Evolutionary conservation across 2,797 vertebrate species (phyloP).

Genomic region (Cynopterus sphinx): DNA sequence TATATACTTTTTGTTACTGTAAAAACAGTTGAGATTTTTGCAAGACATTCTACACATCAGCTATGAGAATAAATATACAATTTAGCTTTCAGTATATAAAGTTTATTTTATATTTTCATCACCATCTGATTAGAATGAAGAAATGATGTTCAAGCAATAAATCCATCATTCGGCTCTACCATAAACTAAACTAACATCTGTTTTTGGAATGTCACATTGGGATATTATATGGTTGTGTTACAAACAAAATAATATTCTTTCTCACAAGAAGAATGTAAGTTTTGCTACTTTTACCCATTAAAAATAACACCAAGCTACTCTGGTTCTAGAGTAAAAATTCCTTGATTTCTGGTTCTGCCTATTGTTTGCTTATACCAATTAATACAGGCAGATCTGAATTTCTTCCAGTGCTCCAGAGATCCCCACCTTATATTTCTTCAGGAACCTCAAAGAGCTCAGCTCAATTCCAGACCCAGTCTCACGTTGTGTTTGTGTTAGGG

Average conservation of each 20-base stretch:
- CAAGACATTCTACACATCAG: background rate
- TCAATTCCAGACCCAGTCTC: background rate
- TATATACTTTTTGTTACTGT: background rate
- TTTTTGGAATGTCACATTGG: slow-evolving; percentile 38
- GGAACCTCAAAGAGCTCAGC: slow-evolving; percentile 13
- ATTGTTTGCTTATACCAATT: slow-evolving; percentile 39
- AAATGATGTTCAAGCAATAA: slow-evolving; percentile 54
- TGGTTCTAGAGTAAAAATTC: slow-evolving; percentile 44
- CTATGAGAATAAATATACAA: background rate
- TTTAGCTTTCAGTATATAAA: slow-evolving; percentile 10
- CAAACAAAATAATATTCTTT: slow-evolving; percentile 45
- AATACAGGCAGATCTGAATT: slow-evolving; percentile 8
- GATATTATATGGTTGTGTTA: slow-evolving; percentile 27
- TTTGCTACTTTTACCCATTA: slow-evolving; percentile 48
- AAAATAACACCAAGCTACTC: slow-evolving; percentile 36
- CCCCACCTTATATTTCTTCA: background rate
- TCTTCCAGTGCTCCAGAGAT: background rate
- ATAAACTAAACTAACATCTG: slow-evolving; percentile 27
- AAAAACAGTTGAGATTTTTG: slow-evolving; percentile 40
- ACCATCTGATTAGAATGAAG: slow-evolving; percentile 27
- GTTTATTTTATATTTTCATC: slow-evolving; percentile 49
- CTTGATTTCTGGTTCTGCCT: background rate
- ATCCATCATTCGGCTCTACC: slow-evolving; percentile 33
- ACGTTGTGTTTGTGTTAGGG: background rate
- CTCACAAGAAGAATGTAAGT: background rate